Evolutionary conservation across 2,888 invertebrate genomes (phyloP).

Genomic region (Catotricha subobsoleta): DNA sequence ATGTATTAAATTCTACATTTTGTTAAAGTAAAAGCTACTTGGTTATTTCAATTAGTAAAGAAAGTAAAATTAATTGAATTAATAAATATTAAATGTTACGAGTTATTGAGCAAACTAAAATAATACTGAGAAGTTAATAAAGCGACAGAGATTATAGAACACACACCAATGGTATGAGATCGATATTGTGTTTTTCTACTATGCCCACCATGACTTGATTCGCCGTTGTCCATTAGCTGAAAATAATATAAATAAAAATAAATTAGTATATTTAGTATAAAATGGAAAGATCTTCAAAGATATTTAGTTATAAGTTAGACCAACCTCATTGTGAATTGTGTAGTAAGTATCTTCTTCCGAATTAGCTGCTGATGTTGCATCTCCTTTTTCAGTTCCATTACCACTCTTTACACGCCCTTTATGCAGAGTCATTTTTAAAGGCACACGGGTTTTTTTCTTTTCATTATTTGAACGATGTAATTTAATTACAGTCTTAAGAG

Average conservation of each 20-base stretch:
- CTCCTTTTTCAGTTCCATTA: constrained; percentile 24
- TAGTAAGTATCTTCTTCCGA: constrained; percentile 35
- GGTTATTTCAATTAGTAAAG: too few species aligned
- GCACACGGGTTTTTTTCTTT: constrained; percentile 44
- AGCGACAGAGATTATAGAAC: constrained; percentile 4
- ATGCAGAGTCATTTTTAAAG: constrained; percentile 62
- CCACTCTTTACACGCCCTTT: constrained; percentile 42
- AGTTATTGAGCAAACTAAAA: too few species aligned
- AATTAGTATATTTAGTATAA: too few species aligned
- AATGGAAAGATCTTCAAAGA: too few species aligned
- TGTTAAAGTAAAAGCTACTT: background rate
- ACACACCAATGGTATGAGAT: constrained; percentile 38
- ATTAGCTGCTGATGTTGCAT: constrained; percentile 16
- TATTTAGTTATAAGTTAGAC: background rate
- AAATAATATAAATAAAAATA: too few species aligned
- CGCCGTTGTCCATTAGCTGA: constrained; percentile 11
- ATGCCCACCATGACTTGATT: constrained; percentile 40
- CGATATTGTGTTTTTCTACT: constrained; percentile 56
- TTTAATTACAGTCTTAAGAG: constrained; percentile 69
- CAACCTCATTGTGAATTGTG: constrained; percentile 38
- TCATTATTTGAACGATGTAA: constrained; percentile 33
- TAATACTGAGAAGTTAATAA: too few species aligned
- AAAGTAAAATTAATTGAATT: too few species aligned
- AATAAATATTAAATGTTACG: too few species aligned
- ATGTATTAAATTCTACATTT: constrained; percentile 7